Evolutionary conservation across 1,140 invertebrate species (phyloP).

Genomic region (Euura lappo): DNA sequence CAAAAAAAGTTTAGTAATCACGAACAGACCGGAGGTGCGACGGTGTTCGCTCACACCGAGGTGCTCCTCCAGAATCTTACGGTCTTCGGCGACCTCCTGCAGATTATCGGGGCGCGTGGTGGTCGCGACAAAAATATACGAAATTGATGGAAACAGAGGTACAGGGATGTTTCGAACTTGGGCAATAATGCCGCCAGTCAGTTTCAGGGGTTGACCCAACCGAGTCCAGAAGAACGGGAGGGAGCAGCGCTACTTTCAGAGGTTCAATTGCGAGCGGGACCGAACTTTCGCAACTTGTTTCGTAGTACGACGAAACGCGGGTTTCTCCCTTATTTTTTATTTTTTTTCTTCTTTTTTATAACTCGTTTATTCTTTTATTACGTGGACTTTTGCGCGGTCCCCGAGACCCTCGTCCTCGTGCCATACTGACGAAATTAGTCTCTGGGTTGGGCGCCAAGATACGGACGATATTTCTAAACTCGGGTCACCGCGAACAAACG

Average conservation of each 20-base stretch:
- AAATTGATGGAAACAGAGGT: constrained; percentile 30
- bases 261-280: background rate
- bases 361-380: constrained; percentile 7
- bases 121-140: constrained; percentile 32
- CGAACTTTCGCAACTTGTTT: background rate
- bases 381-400: background rate
- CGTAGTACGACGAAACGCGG: background rate
- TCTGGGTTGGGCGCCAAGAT: background rate
- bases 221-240: background rate
- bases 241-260: background rate
- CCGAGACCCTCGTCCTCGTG: background rate
- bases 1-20: too few species aligned
- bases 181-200: constrained; percentile 49
- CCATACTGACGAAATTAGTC: background rate
- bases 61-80: too few species aligned
- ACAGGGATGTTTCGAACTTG: constrained; percentile 46
- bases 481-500: background rate
- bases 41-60: too few species aligned
- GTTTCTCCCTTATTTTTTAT: background rate
- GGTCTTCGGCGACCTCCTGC: too few species aligned
- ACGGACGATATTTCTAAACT: background rate
- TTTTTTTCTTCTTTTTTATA: background rate
- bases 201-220: constrained; percentile 29
- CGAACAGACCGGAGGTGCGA: too few species aligned
- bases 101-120: constrained; percentile 13